Base-by-base conservation (phyloP, 1,140 invertebrate species). In the Amyelois transitella region DNA sequence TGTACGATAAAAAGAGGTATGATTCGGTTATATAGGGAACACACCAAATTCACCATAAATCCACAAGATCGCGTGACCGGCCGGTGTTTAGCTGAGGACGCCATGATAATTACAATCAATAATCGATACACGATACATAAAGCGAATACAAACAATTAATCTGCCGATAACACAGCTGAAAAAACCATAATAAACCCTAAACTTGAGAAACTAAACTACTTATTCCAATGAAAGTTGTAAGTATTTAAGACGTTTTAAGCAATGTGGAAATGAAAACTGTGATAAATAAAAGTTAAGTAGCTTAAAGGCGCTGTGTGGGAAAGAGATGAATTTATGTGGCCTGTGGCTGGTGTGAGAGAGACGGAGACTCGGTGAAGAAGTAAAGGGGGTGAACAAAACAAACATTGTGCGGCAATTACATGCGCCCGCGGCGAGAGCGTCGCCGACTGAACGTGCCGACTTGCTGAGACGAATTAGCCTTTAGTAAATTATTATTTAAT, bases 31-130 rank as follows among this genome's bases (percentile, higher is more conserved):
- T 14, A 38, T 4, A 4, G 32, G 32, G 32, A 38, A 14, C 6
- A n/a, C n/a, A 38, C n/a, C 32, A 38, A 14, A 38, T 14, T 5
- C 6, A 18, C 43, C 25, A 64, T 80, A 78, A 80, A 82, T 82
- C 64, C 55, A 32, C 58, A 57, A 55, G 55, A 71, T 85, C 72
- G 76, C 79, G 79, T 82, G 78, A 78, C 66, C 68, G 66, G 59
- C 55, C 71, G 59, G 77, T 77, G 69, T 77, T 77, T 77, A 78
- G 81, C 77, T 72, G 64, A 79, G 69, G 62, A 71, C 76, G 69
- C 75, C 76, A 82, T 80, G 69, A 81, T 81, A 81, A 86, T 82
- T 82, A 86, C 77, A 77, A 86, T 84, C 82, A 84, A 82, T 86
- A 86, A 81, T 74, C 69, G 66, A 53, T 64, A 64, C 69, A 64